phyloP scores from a whole-genome alignment of 2,113 vertebrate genomes.

The Leptocoma aspasia region DNA sequence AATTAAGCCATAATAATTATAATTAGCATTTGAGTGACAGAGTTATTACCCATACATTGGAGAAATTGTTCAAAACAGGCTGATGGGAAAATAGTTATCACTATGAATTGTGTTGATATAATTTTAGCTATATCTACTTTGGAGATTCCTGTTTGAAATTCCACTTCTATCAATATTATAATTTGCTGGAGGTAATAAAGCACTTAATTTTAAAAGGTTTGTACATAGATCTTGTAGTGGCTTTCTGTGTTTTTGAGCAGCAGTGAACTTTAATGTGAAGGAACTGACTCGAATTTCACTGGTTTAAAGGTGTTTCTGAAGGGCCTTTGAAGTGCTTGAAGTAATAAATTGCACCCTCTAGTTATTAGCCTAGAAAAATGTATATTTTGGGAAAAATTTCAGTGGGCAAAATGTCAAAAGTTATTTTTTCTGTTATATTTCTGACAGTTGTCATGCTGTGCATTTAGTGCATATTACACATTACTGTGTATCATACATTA shows the following conservation, averaged over 20 bases:
- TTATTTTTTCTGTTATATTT: neutral
- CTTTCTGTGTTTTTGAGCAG: neutral
- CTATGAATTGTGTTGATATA: neutral
- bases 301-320: constrained; percentile 32
- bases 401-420: neutral
- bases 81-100: neutral
- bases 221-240: neutral
- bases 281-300: neutral
- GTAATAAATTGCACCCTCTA: constrained; percentile 36
- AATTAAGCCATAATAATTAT: neutral
- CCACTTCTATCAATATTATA: neutral
- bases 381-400: constrained; percentile 6
- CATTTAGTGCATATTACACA: neutral
- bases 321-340: constrained; percentile 42
- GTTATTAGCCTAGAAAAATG: constrained; percentile 50
- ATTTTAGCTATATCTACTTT: neutral
- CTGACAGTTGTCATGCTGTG: neutral
- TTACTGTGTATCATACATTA: neutral
- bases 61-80: neutral
- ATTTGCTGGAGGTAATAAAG: neutral
- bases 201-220: neutral
- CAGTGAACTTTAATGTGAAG: neutral
- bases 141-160: neutral
- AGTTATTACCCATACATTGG: neutral
- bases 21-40: neutral